A percentile compares a stretch with the other conserved stretches of the same genome.
Conservation (phyloP, 2,113 vertebrate genomes). For the Periophthalmodon schlosseri region DNA sequence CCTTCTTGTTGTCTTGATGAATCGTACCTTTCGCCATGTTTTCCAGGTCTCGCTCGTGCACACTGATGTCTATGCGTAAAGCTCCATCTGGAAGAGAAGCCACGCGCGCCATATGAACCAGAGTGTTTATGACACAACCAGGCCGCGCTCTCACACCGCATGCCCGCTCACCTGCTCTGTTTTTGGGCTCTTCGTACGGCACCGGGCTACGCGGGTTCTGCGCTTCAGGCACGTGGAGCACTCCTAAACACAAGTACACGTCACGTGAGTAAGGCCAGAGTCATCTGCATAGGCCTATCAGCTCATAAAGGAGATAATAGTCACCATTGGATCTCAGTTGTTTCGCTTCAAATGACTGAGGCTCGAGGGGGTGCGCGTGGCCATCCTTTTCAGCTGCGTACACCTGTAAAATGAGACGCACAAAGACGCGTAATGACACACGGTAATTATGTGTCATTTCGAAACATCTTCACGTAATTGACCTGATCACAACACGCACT, state of each 20-base stretch:
- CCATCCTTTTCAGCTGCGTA: constrained; percentile 82
- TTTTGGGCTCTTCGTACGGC: constrained; percentile 84
- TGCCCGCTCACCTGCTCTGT: constrained; percentile 78
- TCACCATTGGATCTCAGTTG: constrained; percentile 87
- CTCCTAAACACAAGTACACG: constrained; percentile 29
- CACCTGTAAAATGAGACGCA: constrained; percentile 78
- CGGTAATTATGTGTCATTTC: constrained; percentile 69
- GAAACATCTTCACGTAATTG: constrained; percentile 44
- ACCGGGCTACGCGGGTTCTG: constrained; percentile 82
- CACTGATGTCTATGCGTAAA: constrained; percentile 82
- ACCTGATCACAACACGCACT: neutral
- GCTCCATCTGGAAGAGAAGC: constrained; percentile 73
- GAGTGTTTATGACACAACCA: no score
- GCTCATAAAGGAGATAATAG: constrained; percentile 1
- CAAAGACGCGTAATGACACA: constrained; percentile 52
- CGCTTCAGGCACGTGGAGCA: constrained; percentile 78
- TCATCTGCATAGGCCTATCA: neutral
- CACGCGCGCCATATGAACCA: neutral
- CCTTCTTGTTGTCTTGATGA: neutral
- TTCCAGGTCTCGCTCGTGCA: constrained; percentile 89
- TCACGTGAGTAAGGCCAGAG: neutral
- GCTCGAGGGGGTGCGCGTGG: constrained; percentile 68
- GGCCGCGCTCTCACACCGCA: no score
- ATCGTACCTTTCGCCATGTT: constrained; percentile 92
- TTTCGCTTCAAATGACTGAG: constrained; percentile 70